phyloP scores from a whole-genome alignment of 1,140 invertebrate species.

The Zaprionus ornatus region DNA sequence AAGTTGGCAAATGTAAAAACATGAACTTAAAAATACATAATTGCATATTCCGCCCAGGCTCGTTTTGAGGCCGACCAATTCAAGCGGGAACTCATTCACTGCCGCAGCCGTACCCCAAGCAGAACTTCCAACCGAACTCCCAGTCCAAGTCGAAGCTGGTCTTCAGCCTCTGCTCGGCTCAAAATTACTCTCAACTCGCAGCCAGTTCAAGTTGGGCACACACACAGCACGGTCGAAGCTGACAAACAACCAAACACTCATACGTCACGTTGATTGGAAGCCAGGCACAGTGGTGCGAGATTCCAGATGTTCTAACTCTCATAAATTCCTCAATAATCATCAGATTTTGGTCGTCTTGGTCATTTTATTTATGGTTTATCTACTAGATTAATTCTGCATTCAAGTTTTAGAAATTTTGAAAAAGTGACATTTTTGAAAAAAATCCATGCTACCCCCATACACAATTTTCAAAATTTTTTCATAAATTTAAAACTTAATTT shows the following conservation, averaged over 20 bases:
- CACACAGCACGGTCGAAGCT: conserved; percentile 50
- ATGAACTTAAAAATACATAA: conserved; percentile 83
- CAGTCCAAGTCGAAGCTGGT: conserved; percentile 23
- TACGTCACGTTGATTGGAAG: conserved; percentile 73
- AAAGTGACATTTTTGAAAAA: too few relatives aligned
- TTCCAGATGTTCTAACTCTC: too few relatives aligned
- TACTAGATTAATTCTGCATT: too few relatives aligned
- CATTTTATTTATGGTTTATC: too few relatives aligned
- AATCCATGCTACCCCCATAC: too few relatives aligned
- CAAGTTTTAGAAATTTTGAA: too few relatives aligned
- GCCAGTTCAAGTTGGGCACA: conserved; percentile 58
- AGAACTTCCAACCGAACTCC: conserved; percentile 28
- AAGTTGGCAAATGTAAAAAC: conserved; percentile 69
- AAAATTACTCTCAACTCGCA: conserved; percentile 22
- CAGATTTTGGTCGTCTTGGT: too few relatives aligned
- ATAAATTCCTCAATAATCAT: too few relatives aligned
- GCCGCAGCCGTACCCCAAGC: not conserved
- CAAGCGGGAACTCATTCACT: not conserved
- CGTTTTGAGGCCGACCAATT: conserved; percentile 19
- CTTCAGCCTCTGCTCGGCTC: conserved; percentile 4
- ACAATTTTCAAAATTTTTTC: too few relatives aligned
- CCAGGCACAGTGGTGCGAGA: conserved; percentile 45
- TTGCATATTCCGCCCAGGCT: conserved; percentile 73
- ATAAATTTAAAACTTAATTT: too few relatives aligned
- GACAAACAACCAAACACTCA: conserved; percentile 78